Percentiles rank a stretch among this genome's conserved stretches.
These are phyloP conservation scores for Heteropelma amictum DNA, from an alignment of 2,888 invertebrate genomes.

Conservation along the genomic window DNA sequence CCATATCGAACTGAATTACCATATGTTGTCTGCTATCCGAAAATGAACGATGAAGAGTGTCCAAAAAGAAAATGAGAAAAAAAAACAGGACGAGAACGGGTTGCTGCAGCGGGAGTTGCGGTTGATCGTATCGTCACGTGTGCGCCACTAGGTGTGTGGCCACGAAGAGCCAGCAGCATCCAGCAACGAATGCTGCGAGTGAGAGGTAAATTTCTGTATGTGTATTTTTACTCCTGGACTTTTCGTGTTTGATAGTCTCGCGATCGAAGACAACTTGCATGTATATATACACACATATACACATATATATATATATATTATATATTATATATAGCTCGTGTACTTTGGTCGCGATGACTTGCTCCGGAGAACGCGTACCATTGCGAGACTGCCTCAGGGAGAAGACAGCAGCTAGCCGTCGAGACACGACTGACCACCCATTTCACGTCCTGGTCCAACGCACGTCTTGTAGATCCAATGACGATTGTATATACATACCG, in stretches of 20 bases:
- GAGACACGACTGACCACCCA: slow-evolving; percentile 71
- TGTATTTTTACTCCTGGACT: slow-evolving; percentile 29
- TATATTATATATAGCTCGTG: slow-evolving; percentile 50
- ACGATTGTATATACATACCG: slow-evolving; percentile 45
- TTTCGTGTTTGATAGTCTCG: slow-evolving; percentile 26
- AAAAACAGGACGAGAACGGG: slow-evolving; percentile 29
- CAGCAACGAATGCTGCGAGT: slow-evolving; percentile 20
- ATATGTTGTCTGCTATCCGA: slow-evolving; percentile 24
- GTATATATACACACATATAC: too few species aligned
- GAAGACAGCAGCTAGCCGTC: slow-evolving; percentile 31
- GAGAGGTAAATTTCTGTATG: slow-evolving; percentile 22
- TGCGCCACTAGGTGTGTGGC: slow-evolving; percentile 51
- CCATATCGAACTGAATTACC: slow-evolving; percentile 41
- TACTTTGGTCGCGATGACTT: slow-evolving; percentile 51
- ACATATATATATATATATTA: too few species aligned
- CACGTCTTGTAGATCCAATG: slow-evolving; percentile 72
- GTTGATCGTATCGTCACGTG: slow-evolving; percentile 64
- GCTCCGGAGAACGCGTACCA: slow-evolving; percentile 59
- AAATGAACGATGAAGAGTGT: slow-evolving; percentile 3
- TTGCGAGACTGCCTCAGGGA: slow-evolving; percentile 40
- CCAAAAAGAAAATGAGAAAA: not conserved
- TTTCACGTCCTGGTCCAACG: slow-evolving; percentile 66
- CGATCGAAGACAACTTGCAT: slow-evolving; percentile 26
- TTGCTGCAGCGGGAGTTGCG: slow-evolving; percentile 43
- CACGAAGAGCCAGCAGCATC: slow-evolving; percentile 42